These are phyloP conservation scores for Holotrichia oblita DNA, from an alignment of 1,140 invertebrate species.

Conservation along the genomic window DNA sequence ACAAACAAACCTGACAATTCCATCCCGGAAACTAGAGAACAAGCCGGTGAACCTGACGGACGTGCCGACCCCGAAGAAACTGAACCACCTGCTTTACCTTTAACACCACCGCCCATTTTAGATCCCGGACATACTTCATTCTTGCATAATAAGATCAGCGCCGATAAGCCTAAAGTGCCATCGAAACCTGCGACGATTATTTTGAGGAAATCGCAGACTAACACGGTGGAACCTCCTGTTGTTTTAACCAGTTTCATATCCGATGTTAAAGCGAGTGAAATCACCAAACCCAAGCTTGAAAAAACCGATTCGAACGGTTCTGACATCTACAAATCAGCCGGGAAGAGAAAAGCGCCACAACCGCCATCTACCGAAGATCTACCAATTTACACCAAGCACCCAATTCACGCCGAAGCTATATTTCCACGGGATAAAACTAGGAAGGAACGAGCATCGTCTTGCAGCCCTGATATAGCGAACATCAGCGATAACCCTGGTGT, in stretches of 20 bases:
- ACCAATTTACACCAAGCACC: constrained; percentile 52
- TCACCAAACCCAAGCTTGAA: constrained; percentile 57
- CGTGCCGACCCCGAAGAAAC: constrained; percentile 77
- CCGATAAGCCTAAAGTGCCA: constrained; percentile 73
- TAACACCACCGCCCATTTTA: constrained; percentile 68
- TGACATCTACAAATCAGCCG: constrained; percentile 55
- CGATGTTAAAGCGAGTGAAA: background rate
- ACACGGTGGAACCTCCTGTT: background rate
- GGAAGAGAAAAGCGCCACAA: constrained; percentile 70
- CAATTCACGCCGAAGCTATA: constrained; percentile 64
- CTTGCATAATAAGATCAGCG: constrained; percentile 68
- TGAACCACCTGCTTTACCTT: constrained; percentile 72
- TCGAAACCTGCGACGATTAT: constrained; percentile 65
- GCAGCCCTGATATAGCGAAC: constrained; percentile 50
- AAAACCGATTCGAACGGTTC: constrained; percentile 67
- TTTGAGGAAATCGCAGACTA: constrained; percentile 49
- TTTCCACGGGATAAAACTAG: constrained; percentile 31
- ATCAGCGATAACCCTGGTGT: background rate
- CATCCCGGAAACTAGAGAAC: constrained; percentile 64
- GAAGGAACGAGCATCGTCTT: constrained; percentile 64
- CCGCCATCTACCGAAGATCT: constrained; percentile 68
- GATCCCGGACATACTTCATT: constrained; percentile 69
- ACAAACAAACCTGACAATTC: constrained; percentile 26
- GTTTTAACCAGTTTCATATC: constrained; percentile 52
- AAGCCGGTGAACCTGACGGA: constrained; percentile 83